A percentile compares a stretch with the other conserved stretches of the same genome.
Evolutionary conservation across 2,113 vertebrate genomes (phyloP).

Genomic region (Varanus komodoensis): DNA sequence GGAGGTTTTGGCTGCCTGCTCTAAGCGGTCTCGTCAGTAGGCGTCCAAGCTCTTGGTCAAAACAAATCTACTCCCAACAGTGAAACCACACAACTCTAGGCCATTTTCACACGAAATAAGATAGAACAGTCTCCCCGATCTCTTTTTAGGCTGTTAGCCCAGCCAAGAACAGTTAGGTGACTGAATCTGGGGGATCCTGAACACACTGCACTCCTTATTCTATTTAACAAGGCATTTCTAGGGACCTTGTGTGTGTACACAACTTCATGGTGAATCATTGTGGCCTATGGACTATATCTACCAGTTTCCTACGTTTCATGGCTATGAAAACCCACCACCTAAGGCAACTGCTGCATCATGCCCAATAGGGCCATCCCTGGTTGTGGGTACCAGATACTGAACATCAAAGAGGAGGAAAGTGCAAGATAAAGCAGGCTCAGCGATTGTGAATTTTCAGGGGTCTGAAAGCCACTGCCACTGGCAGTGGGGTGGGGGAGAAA

Average conservation of each 20-base stretch:
- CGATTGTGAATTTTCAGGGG: not conserved
- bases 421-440: not conserved
- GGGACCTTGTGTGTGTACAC: not conserved
- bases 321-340: no score
- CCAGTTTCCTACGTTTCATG: not conserved
- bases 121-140: not conserved
- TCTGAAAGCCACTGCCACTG: not conserved
- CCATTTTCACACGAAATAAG: not conserved
- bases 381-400: not conserved
- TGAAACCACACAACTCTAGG: not conserved
- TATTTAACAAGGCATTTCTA: not conserved
- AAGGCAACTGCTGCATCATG: not conserved
- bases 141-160: not conserved
- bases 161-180: not conserved
- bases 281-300: fast-evolving
- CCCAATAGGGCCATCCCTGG: not conserved
- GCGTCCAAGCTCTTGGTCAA: not conserved
- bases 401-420: not conserved
- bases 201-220: not conserved
- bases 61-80: constrained; percentile 1
- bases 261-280: not conserved
- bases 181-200: not conserved
- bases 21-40: not conserved
- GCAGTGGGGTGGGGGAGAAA: no score
- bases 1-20: not conserved